phyloP scores from a whole-genome alignment of 2,797 vertebrate species.

The Phoxinus dragarum region DNA sequence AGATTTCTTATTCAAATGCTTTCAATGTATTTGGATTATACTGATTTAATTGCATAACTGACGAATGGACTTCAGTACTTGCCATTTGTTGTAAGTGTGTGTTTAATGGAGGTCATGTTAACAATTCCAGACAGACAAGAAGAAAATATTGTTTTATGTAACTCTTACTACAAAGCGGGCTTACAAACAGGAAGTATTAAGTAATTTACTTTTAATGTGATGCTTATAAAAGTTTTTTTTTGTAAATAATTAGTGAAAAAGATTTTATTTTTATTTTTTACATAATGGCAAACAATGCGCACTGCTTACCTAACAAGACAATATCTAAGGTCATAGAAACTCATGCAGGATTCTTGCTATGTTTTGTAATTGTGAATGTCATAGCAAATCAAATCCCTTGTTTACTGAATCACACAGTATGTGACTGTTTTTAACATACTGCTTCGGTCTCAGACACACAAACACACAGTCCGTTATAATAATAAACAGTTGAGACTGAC shows the following conservation, averaged over 20 bases:
- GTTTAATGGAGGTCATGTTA: constrained; percentile 19
- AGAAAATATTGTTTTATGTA: neutral
- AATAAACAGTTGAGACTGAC: neutral
- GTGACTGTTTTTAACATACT: neutral
- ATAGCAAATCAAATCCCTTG: neutral
- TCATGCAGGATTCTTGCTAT: neutral
- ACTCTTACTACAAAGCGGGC: neutral
- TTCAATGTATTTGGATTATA: neutral
- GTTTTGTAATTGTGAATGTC: neutral
- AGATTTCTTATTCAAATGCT: neutral
- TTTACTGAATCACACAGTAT: neutral
- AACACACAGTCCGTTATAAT: neutral
- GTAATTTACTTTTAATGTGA: neutral
- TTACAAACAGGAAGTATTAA: neutral
- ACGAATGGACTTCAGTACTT: neutral
- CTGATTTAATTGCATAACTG: neutral
- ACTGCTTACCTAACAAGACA: neutral
- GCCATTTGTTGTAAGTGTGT: neutral
- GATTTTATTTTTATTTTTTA: too few species aligned
- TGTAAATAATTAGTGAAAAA: neutral
- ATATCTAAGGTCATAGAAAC: neutral
- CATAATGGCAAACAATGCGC: neutral
- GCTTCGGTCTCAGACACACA: neutral
- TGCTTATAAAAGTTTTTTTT: neutral
- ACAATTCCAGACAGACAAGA: neutral